Percentiles rank a stretch among this genome's conserved stretches.
Conservation (phyloP, 2,113 vertebrate species). For the Baryphthengus martii region DNA sequence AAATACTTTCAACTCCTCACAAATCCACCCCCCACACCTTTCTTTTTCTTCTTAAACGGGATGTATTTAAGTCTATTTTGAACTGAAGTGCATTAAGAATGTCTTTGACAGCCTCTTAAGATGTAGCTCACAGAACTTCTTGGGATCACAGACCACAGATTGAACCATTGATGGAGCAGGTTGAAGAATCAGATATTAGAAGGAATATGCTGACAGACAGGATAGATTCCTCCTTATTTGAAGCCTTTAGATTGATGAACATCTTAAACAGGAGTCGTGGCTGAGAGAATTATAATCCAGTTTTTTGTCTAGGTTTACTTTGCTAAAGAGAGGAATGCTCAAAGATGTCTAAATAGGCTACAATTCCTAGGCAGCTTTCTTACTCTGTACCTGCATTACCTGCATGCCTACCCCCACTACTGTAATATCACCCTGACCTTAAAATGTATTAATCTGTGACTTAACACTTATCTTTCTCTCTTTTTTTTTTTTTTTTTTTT, state of each 20-base stretch:
- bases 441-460: background rate
- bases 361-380: fast-evolving
- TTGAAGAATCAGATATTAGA: background rate
- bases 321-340: background rate
- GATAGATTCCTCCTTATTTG: background rate
- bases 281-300: background rate
- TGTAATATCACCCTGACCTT: background rate
- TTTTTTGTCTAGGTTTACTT: background rate
- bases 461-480: background rate
- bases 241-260: background rate
- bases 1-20: background rate
- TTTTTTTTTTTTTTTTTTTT: too few species aligned
- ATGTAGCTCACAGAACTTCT: background rate
- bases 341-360: background rate
- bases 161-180: background rate
- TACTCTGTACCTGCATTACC: background rate
- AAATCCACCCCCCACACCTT: background rate
- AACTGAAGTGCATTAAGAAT: background rate
- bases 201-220: background rate
- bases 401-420: background rate
- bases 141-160: background rate
- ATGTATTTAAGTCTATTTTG: background rate
- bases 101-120: background rate
- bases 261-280: background rate
- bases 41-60: background rate